Base-by-base conservation (phyloP, 35 echinoderm and acorn worm genomes). In the Lytechinus variegatus region DNA sequence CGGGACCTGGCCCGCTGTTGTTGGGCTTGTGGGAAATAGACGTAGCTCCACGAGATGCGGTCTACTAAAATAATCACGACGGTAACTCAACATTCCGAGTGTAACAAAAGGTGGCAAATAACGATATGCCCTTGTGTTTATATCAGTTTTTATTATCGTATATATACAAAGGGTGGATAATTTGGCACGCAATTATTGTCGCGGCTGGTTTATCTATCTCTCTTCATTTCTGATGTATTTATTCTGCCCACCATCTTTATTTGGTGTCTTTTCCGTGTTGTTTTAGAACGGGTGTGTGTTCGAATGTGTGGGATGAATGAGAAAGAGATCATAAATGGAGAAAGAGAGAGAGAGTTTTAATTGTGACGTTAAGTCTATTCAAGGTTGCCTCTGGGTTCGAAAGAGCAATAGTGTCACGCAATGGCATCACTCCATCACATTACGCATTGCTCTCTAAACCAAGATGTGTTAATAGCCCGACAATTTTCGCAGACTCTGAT, bases 71-170 rank as follows among this genome's bases (percentile, higher is more conserved):
- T 57, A 93, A 93, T 55, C 52, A 55, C 92, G 27, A 93, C 52
- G 27, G 27, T 54, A 54, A 93, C 53, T 93, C 92, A 55, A 54
- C 28, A 93, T 55, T 93, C 52, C 88, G 13, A 28, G 10, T 44
- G 27, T 79, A 90, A 90, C 88, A 90, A 90, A 90, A 90, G 88
- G 88, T 21, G 88, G 88, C 28, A 90, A 52, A 90, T 90, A 90
- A 90, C 92, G 92, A 57, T 54, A 93, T 93, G 55, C 54, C 92
- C 27, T 27, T 93, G 27, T 57, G 55, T 57, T 93, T 29, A 93
- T 55, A 28, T 55, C 9, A 28, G 54, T 57, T 55, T 93, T 93
- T 57, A 52, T 90, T 90, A 90, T 54, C 12, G 52, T 90, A 24
- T 79, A 79, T 79, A 79, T 79, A 79, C 66, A 79, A 79, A 79